A percentile compares a stretch with the other conserved stretches of the same genome.
Evolutionary conservation across 2,888 invertebrate species (phyloP).

Genomic region (Cheiracanthium punctorium): DNA sequence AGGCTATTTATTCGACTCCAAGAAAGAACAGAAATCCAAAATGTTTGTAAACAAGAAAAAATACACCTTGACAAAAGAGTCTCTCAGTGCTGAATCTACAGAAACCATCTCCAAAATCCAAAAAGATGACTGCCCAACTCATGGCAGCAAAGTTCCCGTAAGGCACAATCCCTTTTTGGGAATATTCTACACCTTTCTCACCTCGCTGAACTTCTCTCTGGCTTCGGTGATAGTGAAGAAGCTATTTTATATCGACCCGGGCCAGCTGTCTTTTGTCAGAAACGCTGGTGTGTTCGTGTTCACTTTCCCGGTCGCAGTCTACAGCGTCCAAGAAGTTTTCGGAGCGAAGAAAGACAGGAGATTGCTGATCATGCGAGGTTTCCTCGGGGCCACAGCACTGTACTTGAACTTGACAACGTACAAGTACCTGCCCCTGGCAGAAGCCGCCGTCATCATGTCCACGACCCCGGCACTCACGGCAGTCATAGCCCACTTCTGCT

Average conservation of each 20-base stretch:
- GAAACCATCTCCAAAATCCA: too few relatives aligned
- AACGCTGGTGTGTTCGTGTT: constrained; percentile 90
- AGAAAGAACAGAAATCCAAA: too few relatives aligned
- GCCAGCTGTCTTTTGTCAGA: constrained; percentile 90
- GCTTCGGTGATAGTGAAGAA: constrained; percentile 94
- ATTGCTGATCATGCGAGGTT: constrained; percentile 86
- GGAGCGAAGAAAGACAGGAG: constrained; percentile 85
- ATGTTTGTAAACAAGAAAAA: too few relatives aligned
- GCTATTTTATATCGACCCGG: constrained; percentile 86
- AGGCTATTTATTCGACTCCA: too few relatives aligned
- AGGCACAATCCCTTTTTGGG: constrained; percentile 62
- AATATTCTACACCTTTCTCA: constrained; percentile 15
- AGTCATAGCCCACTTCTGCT: constrained; percentile 80
- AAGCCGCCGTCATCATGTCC: constrained; percentile 92
- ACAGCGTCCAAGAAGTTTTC: constrained; percentile 83
- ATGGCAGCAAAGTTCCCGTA: too few relatives aligned
- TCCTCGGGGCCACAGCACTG: constrained; percentile 89
- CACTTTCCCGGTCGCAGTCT: constrained; percentile 89
- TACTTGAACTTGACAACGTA: constrained; percentile 91
- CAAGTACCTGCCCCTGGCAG: constrained; percentile 90
- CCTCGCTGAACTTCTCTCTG: constrained; percentile 85
- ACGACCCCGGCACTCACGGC: constrained; percentile 94
- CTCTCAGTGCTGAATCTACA: too few relatives aligned
- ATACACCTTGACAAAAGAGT: too few relatives aligned
- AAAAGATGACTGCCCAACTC: too few relatives aligned